Percentiles rank a stretch among this genome's conserved stretches.
Conservation (phyloP, 1,140 invertebrate species). For the Trichonephila clavipes region DNA sequence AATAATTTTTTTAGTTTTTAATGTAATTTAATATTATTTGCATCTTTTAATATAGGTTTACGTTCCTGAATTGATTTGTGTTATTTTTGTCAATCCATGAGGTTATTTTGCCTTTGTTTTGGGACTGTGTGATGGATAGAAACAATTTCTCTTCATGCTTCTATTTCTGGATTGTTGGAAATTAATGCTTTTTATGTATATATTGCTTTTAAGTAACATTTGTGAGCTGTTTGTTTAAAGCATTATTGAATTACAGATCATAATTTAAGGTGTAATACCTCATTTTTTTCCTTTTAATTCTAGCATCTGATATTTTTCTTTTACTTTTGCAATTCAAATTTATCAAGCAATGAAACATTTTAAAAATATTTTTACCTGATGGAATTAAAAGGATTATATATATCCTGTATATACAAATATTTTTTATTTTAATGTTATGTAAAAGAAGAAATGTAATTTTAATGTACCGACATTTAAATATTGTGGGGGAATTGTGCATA, state of each 20-base stretch:
- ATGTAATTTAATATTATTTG: background rate
- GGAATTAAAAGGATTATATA: background rate
- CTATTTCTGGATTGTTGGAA: background rate
- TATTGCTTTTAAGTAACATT: background rate
- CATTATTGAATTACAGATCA: too few species aligned
- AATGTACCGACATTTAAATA: background rate
- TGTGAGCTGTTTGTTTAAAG: too few species aligned
- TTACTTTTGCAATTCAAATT: too few species aligned
- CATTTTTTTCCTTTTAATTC: too few species aligned
- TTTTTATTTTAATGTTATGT: background rate
- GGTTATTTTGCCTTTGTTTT: background rate
- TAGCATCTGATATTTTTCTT: too few species aligned
- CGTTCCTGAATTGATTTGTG: background rate
- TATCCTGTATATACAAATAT: background rate
- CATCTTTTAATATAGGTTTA: background rate
- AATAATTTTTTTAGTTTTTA: background rate
- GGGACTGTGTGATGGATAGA: background rate
- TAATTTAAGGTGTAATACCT: too few species aligned
- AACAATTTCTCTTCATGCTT: background rate
- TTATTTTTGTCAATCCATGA: background rate
- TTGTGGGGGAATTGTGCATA: background rate
- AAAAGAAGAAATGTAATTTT: background rate
- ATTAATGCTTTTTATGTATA: background rate
- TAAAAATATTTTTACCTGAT: background rate
- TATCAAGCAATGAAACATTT: background rate